Conservation (phyloP, 1,140 invertebrate species). For the Zaprionus africanus region DNA sequence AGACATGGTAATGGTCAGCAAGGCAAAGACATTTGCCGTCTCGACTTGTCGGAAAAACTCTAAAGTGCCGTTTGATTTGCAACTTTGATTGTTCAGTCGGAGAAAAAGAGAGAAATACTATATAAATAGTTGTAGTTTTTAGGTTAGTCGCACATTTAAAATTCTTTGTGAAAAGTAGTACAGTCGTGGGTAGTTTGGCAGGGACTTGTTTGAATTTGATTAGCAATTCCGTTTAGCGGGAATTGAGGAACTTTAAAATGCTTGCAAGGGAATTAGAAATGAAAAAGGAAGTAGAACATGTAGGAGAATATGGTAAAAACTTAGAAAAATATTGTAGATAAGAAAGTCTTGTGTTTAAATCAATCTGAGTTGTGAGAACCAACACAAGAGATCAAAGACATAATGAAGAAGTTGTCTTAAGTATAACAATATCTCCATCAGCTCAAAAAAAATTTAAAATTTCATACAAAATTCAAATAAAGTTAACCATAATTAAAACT, state of each 20-base stretch:
- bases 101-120: not conserved
- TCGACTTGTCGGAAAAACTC: slow-evolving; percentile 53
- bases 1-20: slow-evolving; percentile 62
- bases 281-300: not conserved
- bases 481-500: not conserved
- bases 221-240: not conserved
- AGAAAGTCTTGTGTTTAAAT: not conserved
- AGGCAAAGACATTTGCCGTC: slow-evolving; percentile 31
- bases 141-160: not conserved
- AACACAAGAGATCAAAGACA: too few species aligned
- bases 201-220: not conserved
- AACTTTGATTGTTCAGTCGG: slow-evolving; percentile 30
- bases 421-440: not conserved
- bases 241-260: not conserved
- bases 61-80: slow-evolving; percentile 60
- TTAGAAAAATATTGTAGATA: not conserved
- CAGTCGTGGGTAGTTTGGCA: not conserved
- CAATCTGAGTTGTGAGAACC: too few species aligned
- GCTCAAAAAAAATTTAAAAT: not conserved
- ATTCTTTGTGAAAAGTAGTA: slow-evolving; percentile 9
- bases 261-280: not conserved
- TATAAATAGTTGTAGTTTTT: slow-evolving; percentile 16
- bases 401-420: not conserved
- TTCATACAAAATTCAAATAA: not conserved
- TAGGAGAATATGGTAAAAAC: not conserved